phyloP scores from a whole-genome alignment of 2,797 vertebrate genomes.

The Sebastes hopkinsi region DNA sequence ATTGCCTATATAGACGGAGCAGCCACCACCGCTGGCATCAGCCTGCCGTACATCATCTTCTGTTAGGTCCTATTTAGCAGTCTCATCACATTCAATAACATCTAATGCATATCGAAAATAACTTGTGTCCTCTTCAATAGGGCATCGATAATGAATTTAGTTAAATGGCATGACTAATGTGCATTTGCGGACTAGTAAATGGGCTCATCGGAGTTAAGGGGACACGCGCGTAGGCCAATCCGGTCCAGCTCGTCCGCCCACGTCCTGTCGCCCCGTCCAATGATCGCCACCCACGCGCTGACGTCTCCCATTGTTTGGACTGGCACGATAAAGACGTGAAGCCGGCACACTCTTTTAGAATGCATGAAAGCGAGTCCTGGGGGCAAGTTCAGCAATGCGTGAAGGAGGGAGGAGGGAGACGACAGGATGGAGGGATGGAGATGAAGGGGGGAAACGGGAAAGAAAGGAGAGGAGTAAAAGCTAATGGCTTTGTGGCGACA shows the following conservation, averaged over 20 bases:
- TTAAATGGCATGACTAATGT: slow-evolving; percentile 73
- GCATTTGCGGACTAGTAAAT: slow-evolving; percentile 53
- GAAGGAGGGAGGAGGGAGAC: slow-evolving; percentile 71
- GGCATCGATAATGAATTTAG: slow-evolving; percentile 71
- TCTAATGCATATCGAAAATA: slow-evolving; percentile 61
- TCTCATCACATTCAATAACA: slow-evolving; percentile 46
- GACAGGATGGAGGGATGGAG: slow-evolving; percentile 30
- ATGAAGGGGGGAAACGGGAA: neutral
- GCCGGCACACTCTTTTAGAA: slow-evolving; percentile 64
- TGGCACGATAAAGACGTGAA: slow-evolving; percentile 48
- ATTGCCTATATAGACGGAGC: neutral
- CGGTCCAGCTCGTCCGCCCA: slow-evolving; percentile 29
- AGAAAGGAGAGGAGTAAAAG: slow-evolving; percentile 33
- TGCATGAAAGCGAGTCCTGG: slow-evolving; percentile 71
- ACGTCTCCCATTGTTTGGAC: slow-evolving; percentile 59
- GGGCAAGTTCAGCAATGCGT: slow-evolving; percentile 73
- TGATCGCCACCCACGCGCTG: slow-evolving; percentile 42
- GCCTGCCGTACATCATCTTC: slow-evolving; percentile 13
- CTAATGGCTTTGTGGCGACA: slow-evolving; percentile 68
- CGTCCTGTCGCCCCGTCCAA: slow-evolving; percentile 35
- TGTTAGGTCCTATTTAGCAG: slow-evolving; percentile 39
- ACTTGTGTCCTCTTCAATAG: slow-evolving; percentile 65
- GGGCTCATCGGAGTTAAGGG: slow-evolving; percentile 42
- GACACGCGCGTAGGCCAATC: slow-evolving; percentile 31
- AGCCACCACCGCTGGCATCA: neutral